Percentiles rank a stretch among this genome's conserved stretches.
Evolutionary conservation across 2,113 vertebrate species (phyloP).

Genomic region (Sebastes schlegelii): DNA sequence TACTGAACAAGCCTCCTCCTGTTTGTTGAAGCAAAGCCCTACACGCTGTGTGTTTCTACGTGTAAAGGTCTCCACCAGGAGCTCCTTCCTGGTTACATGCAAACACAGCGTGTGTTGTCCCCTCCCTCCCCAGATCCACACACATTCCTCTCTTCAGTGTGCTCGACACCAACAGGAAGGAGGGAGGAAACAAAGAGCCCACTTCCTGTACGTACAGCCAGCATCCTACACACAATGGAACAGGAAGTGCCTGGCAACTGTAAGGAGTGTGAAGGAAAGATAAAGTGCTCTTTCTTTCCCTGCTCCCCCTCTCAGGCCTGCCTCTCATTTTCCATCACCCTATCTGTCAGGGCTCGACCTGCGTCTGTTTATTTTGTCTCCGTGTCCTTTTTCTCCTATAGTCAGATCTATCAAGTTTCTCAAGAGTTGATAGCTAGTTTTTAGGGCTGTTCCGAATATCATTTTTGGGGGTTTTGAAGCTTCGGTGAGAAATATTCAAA

Average conservation of each 20-base stretch:
- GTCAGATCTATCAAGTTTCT: not conserved
- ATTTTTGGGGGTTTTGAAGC: too few species aligned
- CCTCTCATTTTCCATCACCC: slow-evolving; percentile 54
- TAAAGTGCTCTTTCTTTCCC: slow-evolving; percentile 59
- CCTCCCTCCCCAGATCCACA: slow-evolving; percentile 42
- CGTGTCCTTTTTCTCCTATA: not conserved
- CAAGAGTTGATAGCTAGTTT: not conserved
- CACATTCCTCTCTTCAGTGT: slow-evolving; percentile 50
- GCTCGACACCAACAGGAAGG: slow-evolving; percentile 75
- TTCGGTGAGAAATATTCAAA: too few species aligned
- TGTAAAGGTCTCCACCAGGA: slow-evolving; percentile 46
- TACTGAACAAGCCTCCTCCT: slow-evolving; percentile 15
- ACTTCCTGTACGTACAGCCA: slow-evolving; percentile 80
- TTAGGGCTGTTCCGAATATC: too few species aligned
- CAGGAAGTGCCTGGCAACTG: slow-evolving; percentile 79
- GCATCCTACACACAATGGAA: slow-evolving; percentile 73
- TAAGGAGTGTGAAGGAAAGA: slow-evolving; percentile 76
- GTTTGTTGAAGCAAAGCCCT: slow-evolving; percentile 3
- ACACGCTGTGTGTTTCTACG: slow-evolving; percentile 21
- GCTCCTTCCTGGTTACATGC: slow-evolving; percentile 71
- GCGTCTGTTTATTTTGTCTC: slow-evolving; percentile 12
- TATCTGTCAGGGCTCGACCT: slow-evolving; percentile 25
- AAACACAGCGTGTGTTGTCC: slow-evolving; percentile 59
- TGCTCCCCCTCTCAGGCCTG: slow-evolving; percentile 10
- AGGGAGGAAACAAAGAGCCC: slow-evolving; percentile 79